A percentile compares a stretch with the other conserved stretches of the same genome.
Evolutionary conservation across 2,888 invertebrate genomes (phyloP).

Genomic region (Cryptophagus acutangulus): DNA sequence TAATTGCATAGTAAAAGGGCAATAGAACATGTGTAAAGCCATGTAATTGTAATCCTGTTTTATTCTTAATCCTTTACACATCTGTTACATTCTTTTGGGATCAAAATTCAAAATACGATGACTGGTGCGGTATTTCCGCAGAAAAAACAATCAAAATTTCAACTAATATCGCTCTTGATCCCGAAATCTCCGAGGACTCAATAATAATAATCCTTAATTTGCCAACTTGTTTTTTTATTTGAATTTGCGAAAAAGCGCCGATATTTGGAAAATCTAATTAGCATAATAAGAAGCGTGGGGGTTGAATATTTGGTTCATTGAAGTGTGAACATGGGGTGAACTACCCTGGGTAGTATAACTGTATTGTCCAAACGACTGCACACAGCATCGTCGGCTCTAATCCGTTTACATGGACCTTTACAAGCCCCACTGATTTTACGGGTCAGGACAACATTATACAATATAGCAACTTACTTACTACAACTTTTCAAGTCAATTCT

Average conservation of each 20-base stretch:
- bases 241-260: too few species aligned
- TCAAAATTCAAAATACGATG: too few species aligned
- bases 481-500: too few species aligned
- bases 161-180: too few species aligned
- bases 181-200: too few species aligned
- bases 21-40: slow-evolving; percentile 44
- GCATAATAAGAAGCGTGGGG: too few species aligned
- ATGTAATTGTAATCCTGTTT: slow-evolving; percentile 47
- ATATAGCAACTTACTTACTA: too few species aligned
- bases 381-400: slow-evolving; percentile 40
- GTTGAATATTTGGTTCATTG: slow-evolving; percentile 37
- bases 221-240: too few species aligned
- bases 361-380: slow-evolving; percentile 46
- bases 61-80: slow-evolving; percentile 44
- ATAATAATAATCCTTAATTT: too few species aligned
- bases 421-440: slow-evolving; percentile 42
- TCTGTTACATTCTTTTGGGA: slow-evolving; percentile 41
- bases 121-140: too few species aligned
- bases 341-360: slow-evolving; percentile 37
- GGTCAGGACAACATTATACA: slow-evolving; percentile 35
- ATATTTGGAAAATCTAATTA: too few species aligned
- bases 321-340: slow-evolving; percentile 38
- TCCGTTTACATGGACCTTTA: slow-evolving; percentile 46
- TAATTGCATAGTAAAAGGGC: slow-evolving; percentile 1
- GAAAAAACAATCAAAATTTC: too few species aligned